Conservation (phyloP, 2,797 vertebrate genomes). For the Triplophysa yarkandensis region DNA sequence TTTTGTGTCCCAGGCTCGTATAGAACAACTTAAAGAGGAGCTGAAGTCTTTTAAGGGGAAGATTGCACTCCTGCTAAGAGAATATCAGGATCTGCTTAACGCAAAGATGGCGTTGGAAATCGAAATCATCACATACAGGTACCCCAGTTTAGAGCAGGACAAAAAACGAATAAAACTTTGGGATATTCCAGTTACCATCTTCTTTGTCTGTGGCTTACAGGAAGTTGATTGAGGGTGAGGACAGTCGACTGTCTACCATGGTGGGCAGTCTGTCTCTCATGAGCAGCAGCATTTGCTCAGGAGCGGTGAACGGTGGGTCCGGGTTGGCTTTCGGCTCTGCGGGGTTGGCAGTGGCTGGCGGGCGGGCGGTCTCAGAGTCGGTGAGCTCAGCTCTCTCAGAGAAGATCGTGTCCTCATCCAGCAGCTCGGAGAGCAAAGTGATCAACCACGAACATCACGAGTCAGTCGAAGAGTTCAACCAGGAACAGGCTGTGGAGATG, state of each 20-base stretch:
- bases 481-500: slow-evolving; percentile 69
- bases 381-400: background rate
- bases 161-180: too few species aligned
- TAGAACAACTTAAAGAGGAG: slow-evolving; percentile 66
- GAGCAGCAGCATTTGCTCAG: slow-evolving; percentile 24
- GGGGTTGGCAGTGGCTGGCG: background rate
- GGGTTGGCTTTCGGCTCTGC: background rate
- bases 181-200: background rate
- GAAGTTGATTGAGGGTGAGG: slow-evolving; percentile 80
- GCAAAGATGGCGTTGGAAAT: slow-evolving; percentile 81
- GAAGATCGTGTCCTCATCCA: slow-evolving; percentile 38
- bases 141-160: background rate
- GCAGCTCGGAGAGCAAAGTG: background rate
- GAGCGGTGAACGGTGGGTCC: slow-evolving; percentile 20
- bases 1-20: slow-evolving; percentile 64
- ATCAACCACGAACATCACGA: slow-evolving; percentile 33
- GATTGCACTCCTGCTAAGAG: slow-evolving; percentile 74
- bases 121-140: slow-evolving; percentile 81
- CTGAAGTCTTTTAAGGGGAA: slow-evolving; percentile 76
- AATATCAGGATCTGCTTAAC: slow-evolving; percentile 81
- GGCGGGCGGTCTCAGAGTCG: slow-evolving; percentile 7
- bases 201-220: slow-evolving; percentile 53
- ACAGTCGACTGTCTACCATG: slow-evolving; percentile 71
- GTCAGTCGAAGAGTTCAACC: slow-evolving; percentile 54
- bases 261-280: slow-evolving; percentile 62